Evolutionary conservation across 2,113 vertebrate species (phyloP).

Genomic region (Acrocephalus arundinaceus): DNA sequence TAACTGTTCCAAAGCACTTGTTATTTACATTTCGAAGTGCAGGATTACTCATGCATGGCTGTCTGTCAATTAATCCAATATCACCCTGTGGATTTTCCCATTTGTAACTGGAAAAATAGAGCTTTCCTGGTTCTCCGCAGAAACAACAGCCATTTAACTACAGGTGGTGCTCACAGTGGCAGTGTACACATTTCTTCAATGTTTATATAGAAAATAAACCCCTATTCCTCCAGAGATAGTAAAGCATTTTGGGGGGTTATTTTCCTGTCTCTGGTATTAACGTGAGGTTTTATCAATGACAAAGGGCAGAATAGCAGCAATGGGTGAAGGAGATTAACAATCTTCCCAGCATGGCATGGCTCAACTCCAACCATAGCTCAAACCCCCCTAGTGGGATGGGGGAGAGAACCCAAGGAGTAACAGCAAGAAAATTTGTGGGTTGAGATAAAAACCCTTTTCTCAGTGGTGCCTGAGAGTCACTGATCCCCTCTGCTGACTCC

Average conservation of each 20-base stretch:
- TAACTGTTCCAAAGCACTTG: neutral
- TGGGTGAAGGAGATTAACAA: neutral
- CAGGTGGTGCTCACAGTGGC: constrained; percentile 52
- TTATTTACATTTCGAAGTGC: constrained; percentile 41
- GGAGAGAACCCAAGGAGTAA: neutral
- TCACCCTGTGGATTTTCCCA: constrained; percentile 37
- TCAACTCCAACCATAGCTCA: neutral
- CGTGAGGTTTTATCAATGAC: neutral
- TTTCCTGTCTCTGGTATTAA: neutral
- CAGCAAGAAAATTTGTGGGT: neutral
- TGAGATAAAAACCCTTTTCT: neutral
- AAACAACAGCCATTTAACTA: constrained; percentile 64
- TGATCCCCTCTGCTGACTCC: neutral
- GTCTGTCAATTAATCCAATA: constrained; percentile 45
- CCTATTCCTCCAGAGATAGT: neutral
- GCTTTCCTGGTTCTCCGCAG: constrained; percentile 1
- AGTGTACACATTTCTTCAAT: neutral
- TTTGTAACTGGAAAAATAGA: constrained; percentile 49
- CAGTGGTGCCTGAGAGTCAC: rapidly evolving
- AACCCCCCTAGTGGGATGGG: neutral
- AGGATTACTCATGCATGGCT: constrained; percentile 35
- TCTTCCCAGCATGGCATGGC: neutral
- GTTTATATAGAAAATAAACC: neutral
- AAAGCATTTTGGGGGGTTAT: constrained; percentile 10
- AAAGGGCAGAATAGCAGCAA: neutral